Base-by-base conservation (phyloP, 2,888 invertebrate species). In the Pediacus dermestoides region DNA sequence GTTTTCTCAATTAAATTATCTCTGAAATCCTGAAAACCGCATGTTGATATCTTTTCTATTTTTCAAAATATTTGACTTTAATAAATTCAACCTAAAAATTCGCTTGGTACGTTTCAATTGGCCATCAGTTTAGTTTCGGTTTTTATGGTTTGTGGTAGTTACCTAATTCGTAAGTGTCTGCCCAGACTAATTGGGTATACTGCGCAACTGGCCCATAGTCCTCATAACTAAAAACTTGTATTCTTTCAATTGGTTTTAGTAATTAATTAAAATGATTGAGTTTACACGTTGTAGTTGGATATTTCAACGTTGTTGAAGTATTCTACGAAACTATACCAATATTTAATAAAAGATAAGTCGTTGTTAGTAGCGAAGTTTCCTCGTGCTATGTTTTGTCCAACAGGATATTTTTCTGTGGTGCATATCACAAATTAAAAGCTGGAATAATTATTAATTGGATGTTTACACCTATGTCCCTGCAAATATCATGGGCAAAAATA, bases 321-420 rank as follows among this genome's bases (percentile, higher is more conserved):
- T 2, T 44, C 35, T 1, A 71, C 70, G 42, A 67, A 66, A 21
- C 67, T 47, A 48, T 67, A 71, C 72, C 72, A 73, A 2, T 32
- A 37, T 6, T 47, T 40, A 28, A 65, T 51, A 39, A 60, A 54
- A 2, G 53, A 23, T 35, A 53, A n/a, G 52, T 58, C 53, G 53
- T 57, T 63, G 40, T 56, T 55, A 8, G 50, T 57, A 22, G 64
- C 61, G 42, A 67, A 56, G 38, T 57, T 57, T 32, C 67, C 60
- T 36, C 53, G 37, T 2, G 60, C 69, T 10, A 69, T 61, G 45
- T 68, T 72, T 52, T 73, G 72, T 37, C 70, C 69, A 13, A 72
- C 70, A 2, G 58, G 57, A 48, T 69, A 73, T 37, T 64, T 60
- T 25, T 57, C 65, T n/a, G n/a, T n/a, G n/a, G n/a, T n/a, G n/a